Conservation (phyloP, 2,113 vertebrate genomes). For the Pholis gunnellus region DNA sequence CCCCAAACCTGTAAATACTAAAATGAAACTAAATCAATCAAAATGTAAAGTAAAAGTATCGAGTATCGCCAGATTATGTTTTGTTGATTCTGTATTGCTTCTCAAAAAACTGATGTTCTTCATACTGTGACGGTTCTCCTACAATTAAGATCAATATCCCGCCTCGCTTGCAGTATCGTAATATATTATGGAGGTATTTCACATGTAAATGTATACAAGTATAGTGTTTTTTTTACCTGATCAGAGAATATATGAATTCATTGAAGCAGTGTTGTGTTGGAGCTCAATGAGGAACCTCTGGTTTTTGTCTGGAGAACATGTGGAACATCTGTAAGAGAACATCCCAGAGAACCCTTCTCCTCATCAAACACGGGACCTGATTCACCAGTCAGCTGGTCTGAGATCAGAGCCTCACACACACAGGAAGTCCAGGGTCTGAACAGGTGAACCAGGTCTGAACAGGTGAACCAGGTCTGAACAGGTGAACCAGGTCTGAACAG, state of each 20-base stretch:
- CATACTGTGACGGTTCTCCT: not conserved
- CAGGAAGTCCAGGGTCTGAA: too few relatives aligned
- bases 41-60: not conserved
- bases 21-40: not conserved
- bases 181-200: not conserved
- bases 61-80: not conserved
- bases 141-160: too few relatives aligned
- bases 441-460: too few relatives aligned
- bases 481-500: too few relatives aligned
- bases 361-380: not conserved
- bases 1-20: not conserved
- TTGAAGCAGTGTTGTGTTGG: conserved; percentile 6
- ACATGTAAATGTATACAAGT: not conserved
- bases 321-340: conserved; percentile 7
- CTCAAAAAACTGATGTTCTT: not conserved
- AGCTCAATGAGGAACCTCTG: not conserved
- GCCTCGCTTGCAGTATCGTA: too few relatives aligned
- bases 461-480: too few relatives aligned
- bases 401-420: not conserved
- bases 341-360: not conserved
- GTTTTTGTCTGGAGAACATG: not conserved
- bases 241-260: not conserved
- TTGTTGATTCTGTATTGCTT: not conserved
- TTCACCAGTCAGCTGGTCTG: not conserved
- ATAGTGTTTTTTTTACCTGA: conserved; percentile 21